These are phyloP conservation scores for Echeneis naucrates DNA, from an alignment of 2,797 vertebrate species.

Conservation along the genomic window DNA sequence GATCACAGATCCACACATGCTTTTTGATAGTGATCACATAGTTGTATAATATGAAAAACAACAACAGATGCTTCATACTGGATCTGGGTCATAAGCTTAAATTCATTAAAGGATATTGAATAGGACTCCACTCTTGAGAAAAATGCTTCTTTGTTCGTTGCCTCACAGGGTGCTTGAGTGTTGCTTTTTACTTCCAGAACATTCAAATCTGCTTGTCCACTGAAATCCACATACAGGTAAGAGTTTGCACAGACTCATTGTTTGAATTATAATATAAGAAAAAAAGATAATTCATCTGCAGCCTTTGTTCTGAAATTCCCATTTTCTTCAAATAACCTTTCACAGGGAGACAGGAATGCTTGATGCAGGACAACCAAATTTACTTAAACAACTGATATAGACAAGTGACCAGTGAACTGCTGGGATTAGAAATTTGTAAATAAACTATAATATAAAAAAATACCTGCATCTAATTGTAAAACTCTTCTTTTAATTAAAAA, in stretches of 20 bases:
- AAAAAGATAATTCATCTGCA: background rate
- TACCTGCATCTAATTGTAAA: background rate
- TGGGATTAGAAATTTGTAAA: background rate
- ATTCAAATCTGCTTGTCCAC: slow-evolving; percentile 77
- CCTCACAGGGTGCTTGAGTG: slow-evolving; percentile 83
- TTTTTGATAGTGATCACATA: background rate
- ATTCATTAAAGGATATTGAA: slow-evolving; percentile 92
- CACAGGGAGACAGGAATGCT: background rate
- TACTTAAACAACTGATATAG: background rate
- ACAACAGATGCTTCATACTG: background rate
- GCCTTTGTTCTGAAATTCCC: background rate
- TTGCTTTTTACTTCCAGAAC: slow-evolving; percentile 77
- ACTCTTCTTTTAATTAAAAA: background rate
- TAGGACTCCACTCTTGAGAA: slow-evolving; percentile 93
- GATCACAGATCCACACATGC: background rate
- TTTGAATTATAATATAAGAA: background rate
- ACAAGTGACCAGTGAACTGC: no score
- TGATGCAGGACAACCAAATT: background rate
- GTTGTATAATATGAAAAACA: background rate
- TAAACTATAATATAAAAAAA: background rate
- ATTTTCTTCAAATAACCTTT: background rate
- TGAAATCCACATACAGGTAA: slow-evolving; percentile 63
- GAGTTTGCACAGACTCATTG: background rate
- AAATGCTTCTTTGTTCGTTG: slow-evolving; percentile 92
- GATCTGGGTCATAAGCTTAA: background rate